These are phyloP conservation scores for Bombus affinis DNA, from an alignment of 1,140 invertebrate genomes.

Conservation along the genomic window DNA sequence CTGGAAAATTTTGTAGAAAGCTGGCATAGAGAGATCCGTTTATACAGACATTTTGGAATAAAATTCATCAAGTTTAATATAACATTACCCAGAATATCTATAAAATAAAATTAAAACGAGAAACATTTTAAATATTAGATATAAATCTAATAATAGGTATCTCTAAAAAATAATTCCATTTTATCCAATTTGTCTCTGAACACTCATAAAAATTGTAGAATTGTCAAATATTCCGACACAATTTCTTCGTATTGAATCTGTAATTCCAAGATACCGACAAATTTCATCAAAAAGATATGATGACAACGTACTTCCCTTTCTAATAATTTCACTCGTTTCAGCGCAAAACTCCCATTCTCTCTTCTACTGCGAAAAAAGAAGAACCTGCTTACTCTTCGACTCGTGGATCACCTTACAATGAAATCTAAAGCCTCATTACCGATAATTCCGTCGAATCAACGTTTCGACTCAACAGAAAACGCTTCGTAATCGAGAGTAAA, in stretches of 20 bases:
- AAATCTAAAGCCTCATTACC: background rate
- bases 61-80: no score
- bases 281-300: background rate
- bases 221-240: background rate
- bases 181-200: background rate
- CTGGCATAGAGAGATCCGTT: no score
- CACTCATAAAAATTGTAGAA: background rate
- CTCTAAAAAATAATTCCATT: background rate
- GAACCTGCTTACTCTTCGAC: conserved; percentile 14
- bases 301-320: background rate
- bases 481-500: background rate
- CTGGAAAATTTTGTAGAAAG: background rate
- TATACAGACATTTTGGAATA: no score
- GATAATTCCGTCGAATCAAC: background rate
- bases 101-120: no score
- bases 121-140: no score
- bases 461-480: background rate
- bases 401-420: background rate
- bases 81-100: no score
- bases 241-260: background rate
- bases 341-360: background rate
- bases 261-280: background rate
- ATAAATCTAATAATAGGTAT: no score
- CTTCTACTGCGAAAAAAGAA: background rate
- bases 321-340: background rate